phyloP scores from a whole-genome alignment of 2,797 vertebrate species.

The Megaceryle alcyon region DNA sequence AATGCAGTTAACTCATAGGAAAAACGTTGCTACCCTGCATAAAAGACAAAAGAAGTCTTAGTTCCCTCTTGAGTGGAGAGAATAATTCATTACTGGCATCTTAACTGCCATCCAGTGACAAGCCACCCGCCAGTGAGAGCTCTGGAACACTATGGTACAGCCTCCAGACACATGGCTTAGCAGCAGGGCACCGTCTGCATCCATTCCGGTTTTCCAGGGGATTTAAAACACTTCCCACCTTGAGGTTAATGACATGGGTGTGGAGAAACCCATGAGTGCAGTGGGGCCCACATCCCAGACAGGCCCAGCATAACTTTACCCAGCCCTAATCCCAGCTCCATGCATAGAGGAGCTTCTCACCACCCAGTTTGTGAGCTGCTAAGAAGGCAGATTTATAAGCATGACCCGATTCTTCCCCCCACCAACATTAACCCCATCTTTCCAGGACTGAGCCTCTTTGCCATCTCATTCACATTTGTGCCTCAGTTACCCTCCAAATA shows the following conservation, averaged over 20 bases:
- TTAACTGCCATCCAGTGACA: neutral
- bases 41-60: constrained; percentile 19
- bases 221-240: neutral
- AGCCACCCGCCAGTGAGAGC: neutral
- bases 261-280: neutral
- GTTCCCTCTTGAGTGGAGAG: neutral
- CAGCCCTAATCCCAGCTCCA: neutral
- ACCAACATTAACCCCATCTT: neutral
- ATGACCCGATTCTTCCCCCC: neutral
- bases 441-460: neutral
- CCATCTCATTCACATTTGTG: neutral
- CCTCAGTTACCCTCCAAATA: neutral
- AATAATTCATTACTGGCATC: constrained; percentile 10
- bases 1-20: constrained; percentile 11
- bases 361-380: neutral
- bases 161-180: neutral
- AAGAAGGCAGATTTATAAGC: neutral
- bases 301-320: neutral
- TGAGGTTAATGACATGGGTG: neutral
- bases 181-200: neutral
- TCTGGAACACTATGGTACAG: neutral
- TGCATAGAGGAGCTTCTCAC: neutral
- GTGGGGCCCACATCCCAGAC: neutral
- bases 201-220: neutral
- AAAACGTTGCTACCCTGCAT: constrained; percentile 2